Base-by-base conservation (phyloP, 2,797 vertebrate species). In the Craterocephalus amniculus region DNA sequence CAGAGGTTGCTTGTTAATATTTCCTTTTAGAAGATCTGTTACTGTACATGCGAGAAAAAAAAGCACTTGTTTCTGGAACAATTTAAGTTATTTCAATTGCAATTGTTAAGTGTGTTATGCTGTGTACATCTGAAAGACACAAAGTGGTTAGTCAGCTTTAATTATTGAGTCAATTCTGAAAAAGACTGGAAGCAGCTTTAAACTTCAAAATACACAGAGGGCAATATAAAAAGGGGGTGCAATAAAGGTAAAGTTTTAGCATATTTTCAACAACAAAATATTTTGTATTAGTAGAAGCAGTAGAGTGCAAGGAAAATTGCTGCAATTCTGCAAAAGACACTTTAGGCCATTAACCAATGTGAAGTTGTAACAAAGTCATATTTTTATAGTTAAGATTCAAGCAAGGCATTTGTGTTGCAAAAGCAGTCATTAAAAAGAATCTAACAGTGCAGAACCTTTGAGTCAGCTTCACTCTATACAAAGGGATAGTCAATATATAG, bases 221-320 rank as follows among this genome's bases (percentile, higher is more conserved):
- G 27, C 48, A 58, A n/a, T 26, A 76, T 34, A 74, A 43, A 75
- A 73, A 54, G 63, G 29, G 10, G 64, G 38, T 24, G 49, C 20
- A 67, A 27, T 31, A 34, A 14, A 71, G 11, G 60, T 35, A 26
- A 31, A 55, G 34, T 74, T 45, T 35, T 24, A 73, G 59, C 5
- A 38, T 29, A 67, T 36, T 76, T 45, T 55, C 26, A 31, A 14
- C 26, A 11, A 45, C 40, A 67, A 43, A 45, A 59, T 10, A 70
- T 20, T 70, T 59, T 62, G 59, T 82, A 92, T 95, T 95, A 95
- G 94, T 94, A 92, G 68, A 92, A 92, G 92, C 87, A 85, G 75
- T 72, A 32, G 49, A 80, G 71, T 78, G 59, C 61, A 80, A 76
- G 88, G 76, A 24, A 61, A 60, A 67, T 62, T 29, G 57, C 35